phyloP scores from a whole-genome alignment of 2,113 vertebrate genomes.

The Cyanoramphus novaezelandiae region DNA sequence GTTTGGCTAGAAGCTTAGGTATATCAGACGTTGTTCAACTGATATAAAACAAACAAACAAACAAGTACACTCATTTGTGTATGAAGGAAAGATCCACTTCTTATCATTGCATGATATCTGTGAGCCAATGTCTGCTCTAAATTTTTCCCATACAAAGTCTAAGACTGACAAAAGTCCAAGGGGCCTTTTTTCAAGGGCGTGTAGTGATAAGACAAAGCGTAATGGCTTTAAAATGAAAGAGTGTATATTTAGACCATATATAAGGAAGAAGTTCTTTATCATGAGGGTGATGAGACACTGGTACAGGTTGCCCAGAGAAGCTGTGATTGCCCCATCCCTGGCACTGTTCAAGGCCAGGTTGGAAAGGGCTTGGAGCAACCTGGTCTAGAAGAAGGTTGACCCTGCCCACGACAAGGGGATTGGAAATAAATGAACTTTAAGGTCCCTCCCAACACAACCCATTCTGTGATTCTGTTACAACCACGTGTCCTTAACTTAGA shows the following conservation, averaged over 20 bases:
- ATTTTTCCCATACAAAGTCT: not conserved
- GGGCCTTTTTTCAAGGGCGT: not conserved
- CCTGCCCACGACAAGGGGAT: not conserved
- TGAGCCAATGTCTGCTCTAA: not conserved
- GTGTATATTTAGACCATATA: not conserved
- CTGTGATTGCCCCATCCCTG: not conserved
- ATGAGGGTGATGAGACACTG: not conserved
- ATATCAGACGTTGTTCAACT: not conserved
- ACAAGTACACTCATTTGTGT: not conserved
- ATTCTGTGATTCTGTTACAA: not conserved
- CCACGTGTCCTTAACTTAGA: not conserved
- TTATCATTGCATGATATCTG: not conserved
- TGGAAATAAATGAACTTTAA: not conserved
- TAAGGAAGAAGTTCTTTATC: not conserved
- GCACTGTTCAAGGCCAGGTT: not conserved
- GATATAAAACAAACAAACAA: not conserved
- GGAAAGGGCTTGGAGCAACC: not conserved
- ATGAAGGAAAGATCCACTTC: not conserved
- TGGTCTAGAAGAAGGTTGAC: not conserved
- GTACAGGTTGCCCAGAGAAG: not conserved
- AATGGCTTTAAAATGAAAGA: not conserved
- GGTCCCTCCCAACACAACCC: not conserved
- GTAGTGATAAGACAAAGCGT: not conserved
- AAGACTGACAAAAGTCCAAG: not conserved
- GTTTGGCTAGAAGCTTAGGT: not conserved